Evolutionary conservation across 1,140 invertebrate species (phyloP).

Genomic region (Hycleus cichorii): DNA sequence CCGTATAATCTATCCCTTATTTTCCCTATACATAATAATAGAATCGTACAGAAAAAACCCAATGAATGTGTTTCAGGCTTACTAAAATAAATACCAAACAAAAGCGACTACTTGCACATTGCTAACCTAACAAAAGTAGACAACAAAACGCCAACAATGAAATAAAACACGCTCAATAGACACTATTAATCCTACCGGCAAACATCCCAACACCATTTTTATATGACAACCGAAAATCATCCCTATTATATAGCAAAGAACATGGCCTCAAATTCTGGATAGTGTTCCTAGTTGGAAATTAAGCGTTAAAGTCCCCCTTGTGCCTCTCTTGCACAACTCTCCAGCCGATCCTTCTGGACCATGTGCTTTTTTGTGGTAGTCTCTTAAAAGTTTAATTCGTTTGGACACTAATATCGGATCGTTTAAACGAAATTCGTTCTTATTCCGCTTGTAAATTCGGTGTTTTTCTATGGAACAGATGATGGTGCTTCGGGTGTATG

Average conservation of each 20-base stretch:
- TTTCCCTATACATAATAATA: neutral
- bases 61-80: conserved; percentile 34
- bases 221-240: conserved; percentile 3
- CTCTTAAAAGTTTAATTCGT: conserved; percentile 32
- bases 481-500: conserved; percentile 28
- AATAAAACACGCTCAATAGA: conserved; percentile 42
- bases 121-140: conserved; percentile 38
- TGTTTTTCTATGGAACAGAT: conserved; percentile 28
- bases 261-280: neutral
- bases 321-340: too few species aligned
- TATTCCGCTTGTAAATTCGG: conserved; percentile 15
- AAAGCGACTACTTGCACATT: conserved; percentile 38
- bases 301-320: conserved; percentile 30
- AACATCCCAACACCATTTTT: conserved; percentile 35
- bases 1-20: neutral
- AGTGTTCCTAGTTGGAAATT: conserved; percentile 15
- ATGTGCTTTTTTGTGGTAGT: conserved; percentile 15
- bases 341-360: conserved; percentile 9
- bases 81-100: conserved; percentile 40
- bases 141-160: conserved; percentile 38
- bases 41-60: conserved; percentile 27
- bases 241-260: conserved; percentile 20
- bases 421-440: conserved; percentile 18
- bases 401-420: conserved; percentile 35
- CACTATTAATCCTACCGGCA: conserved; percentile 38